phyloP scores from a whole-genome alignment of 2,113 vertebrate genomes.

The Festucalex cinctus region DNA sequence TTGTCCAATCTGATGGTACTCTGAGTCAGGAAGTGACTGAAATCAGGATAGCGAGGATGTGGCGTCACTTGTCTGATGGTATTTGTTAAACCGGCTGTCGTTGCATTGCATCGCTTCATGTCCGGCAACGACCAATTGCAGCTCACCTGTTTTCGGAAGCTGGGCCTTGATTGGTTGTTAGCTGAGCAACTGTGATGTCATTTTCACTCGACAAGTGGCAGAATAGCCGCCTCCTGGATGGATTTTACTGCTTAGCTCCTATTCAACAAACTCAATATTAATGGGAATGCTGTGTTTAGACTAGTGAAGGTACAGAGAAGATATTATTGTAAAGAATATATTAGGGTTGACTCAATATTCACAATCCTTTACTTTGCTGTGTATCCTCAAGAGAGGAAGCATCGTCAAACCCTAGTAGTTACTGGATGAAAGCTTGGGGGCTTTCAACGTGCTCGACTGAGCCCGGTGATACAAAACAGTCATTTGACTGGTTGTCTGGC shows the following conservation, averaged over 20 bases:
- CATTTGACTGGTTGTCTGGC: constrained; percentile 51
- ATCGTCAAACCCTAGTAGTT: constrained; percentile 36
- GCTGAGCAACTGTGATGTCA: too few species aligned
- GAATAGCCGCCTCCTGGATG: too few species aligned
- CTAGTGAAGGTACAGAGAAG: too few species aligned
- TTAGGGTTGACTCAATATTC: too few species aligned
- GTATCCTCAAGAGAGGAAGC: constrained; percentile 15
- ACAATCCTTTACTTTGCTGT: constrained; percentile 5
- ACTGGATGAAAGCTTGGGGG: constrained; percentile 58
- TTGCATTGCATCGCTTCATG: background rate
- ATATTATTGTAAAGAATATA: too few species aligned
- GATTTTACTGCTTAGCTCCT: too few species aligned
- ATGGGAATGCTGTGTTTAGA: too few species aligned
- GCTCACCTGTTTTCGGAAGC: too few species aligned
- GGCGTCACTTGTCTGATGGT: constrained; percentile 13
- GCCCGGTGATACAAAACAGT: constrained; percentile 52
- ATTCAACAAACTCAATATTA: too few species aligned
- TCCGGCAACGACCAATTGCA: too few species aligned
- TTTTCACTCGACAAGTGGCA: too few species aligned
- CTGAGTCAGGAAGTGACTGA: constrained; percentile 55
- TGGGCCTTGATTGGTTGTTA: too few species aligned
- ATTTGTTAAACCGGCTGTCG: constrained; percentile 36
- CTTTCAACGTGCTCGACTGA: constrained; percentile 49
- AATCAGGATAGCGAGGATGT: constrained; percentile 38
- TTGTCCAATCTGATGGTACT: constrained; percentile 58